phyloP scores from a whole-genome alignment of 2,797 vertebrate species.

The Periparus ater region DNA sequence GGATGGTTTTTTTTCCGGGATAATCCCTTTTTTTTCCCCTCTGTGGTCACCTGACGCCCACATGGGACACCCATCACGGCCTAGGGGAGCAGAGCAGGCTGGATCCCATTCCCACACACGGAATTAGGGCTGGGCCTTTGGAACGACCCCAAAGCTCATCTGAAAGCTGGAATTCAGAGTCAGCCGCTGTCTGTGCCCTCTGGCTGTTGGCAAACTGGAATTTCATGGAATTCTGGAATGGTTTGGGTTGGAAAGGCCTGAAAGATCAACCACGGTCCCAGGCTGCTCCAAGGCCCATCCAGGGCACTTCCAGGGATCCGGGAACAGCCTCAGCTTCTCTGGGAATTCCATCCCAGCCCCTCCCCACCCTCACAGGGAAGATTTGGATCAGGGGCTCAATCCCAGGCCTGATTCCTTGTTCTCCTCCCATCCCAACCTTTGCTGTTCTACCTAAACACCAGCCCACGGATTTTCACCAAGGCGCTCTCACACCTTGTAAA shows the following conservation, averaged over 20 bases:
- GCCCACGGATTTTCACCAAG: not conserved
- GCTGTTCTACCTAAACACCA: not conserved
- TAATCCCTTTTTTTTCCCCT: not conserved
- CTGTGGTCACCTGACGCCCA: not conserved
- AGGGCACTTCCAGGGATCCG: not conserved
- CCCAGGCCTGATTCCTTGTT: not conserved
- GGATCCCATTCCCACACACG: not conserved
- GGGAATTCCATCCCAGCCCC: not conserved
- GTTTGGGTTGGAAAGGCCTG: not conserved
- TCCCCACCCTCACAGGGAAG: not conserved
- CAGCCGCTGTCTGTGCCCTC: rapidly evolving
- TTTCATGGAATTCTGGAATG: not conserved
- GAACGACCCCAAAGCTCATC: not conserved
- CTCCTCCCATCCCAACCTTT: not conserved
- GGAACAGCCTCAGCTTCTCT: not conserved
- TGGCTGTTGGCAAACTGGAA: not conserved
- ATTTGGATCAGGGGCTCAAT: not conserved
- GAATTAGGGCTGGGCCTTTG: not conserved
- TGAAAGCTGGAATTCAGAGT: not conserved
- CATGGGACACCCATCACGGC: not conserved
- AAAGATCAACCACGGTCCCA: not conserved
- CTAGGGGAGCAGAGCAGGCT: not conserved
- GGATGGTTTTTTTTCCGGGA: not conserved
- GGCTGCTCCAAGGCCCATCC: not conserved
- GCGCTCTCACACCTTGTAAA: not conserved